Percentiles rank a stretch among this genome's conserved stretches.
Evolutionary conservation across 1,140 invertebrate species (phyloP).

Genomic region (Chymomyza costata): DNA sequence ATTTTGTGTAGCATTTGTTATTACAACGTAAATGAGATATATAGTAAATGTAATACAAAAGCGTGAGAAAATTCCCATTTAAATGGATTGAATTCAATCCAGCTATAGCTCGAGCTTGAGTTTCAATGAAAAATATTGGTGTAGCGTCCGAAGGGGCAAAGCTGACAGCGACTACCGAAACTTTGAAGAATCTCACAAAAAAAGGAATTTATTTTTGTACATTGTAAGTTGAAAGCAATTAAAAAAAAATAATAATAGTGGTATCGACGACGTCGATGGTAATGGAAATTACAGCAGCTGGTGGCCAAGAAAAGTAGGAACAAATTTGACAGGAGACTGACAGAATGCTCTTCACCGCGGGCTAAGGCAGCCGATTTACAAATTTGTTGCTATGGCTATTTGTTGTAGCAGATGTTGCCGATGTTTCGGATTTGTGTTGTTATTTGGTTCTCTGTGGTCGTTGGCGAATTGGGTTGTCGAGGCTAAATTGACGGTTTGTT

Average conservation of each 20-base stretch:
- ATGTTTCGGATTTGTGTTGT: conserved; percentile 31
- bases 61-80: too few relatives aligned
- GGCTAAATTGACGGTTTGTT: conserved; percentile 2
- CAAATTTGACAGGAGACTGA: too few relatives aligned
- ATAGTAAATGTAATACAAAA: conserved; percentile 2
- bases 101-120: too few relatives aligned
- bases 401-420: conserved; percentile 59
- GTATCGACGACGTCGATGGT: conserved; percentile 12
- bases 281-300: not conserved
- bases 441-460: conserved; percentile 50
- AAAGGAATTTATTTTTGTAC: not conserved
- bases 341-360: too few relatives aligned
- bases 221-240: not conserved
- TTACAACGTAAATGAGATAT: conserved; percentile 61
- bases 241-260: conserved; percentile 8
- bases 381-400: conserved; percentile 56
- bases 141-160: not conserved
- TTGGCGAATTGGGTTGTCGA: conserved; percentile 1
- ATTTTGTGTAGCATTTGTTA: conserved; percentile 57
- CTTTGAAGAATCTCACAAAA: conserved; percentile 7
- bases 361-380: not conserved
- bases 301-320: not conserved
- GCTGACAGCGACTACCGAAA: not conserved
- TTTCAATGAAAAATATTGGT: not conserved
- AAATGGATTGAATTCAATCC: conserved; percentile 2